A percentile compares a stretch with the other conserved stretches of the same genome.
Conservation (phyloP, 2,113 vertebrate species). For the Plecotus auritus region DNA sequence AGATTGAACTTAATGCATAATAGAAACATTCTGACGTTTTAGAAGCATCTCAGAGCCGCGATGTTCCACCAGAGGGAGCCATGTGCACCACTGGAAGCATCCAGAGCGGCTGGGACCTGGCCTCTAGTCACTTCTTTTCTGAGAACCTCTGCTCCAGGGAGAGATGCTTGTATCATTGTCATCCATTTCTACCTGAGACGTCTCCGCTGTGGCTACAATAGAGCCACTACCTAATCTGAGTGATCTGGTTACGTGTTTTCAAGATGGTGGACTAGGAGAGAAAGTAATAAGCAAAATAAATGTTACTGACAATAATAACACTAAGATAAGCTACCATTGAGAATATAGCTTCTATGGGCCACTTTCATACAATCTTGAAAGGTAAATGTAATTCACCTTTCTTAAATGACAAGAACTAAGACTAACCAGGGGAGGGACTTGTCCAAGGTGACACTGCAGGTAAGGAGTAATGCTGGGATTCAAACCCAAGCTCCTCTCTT, state of each 20-base stretch:
- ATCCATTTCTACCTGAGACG: background rate
- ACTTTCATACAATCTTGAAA: background rate
- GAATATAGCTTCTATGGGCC: background rate
- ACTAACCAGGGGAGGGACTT: background rate
- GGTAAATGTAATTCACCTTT: background rate
- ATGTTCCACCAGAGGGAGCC: conserved; percentile 44
- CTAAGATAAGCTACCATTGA: background rate
- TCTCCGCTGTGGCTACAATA: background rate
- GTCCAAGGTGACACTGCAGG: background rate
- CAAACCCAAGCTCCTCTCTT: background rate
- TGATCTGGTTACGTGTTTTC: background rate
- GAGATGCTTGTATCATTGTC: background rate
- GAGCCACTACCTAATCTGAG: background rate
- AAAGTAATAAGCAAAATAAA: background rate
- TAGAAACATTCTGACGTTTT: conserved; percentile 4
- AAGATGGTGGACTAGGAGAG: background rate
- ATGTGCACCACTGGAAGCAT: background rate
- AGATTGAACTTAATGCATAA: background rate
- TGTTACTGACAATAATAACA: background rate
- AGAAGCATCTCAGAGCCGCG: background rate
- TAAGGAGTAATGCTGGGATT: background rate
- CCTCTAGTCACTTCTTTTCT: background rate
- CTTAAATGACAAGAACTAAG: background rate
- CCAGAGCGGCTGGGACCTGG: background rate
- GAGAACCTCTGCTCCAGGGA: background rate